phyloP scores from a whole-genome alignment of 2,113 vertebrate genomes.

The Neogale vison region DNA sequence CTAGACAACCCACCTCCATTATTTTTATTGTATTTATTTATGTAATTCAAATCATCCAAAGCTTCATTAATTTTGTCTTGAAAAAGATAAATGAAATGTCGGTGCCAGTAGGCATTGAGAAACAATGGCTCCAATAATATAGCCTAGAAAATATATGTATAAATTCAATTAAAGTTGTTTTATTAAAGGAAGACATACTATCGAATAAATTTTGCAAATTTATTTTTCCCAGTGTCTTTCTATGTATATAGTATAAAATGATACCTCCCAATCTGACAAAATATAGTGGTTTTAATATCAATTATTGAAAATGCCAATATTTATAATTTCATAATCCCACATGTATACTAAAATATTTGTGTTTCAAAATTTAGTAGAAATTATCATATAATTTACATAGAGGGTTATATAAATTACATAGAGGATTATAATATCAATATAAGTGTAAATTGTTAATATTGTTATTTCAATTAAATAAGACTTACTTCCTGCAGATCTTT shows the following conservation, averaged over 20 bases:
- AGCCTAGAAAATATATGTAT: conserved; percentile 77
- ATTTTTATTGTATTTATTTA: conserved; percentile 84
- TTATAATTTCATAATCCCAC: conserved; percentile 8
- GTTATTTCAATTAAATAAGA: conserved; percentile 50
- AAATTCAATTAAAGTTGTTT: conserved; percentile 49
- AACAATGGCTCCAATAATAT: conserved; percentile 84
- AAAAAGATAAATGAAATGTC: conserved; percentile 87
- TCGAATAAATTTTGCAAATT: conserved; percentile 35
- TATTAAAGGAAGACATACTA: not conserved
- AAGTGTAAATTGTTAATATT: not conserved
- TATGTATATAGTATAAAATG: not conserved
- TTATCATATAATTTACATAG: not conserved
- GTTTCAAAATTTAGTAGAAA: not conserved
- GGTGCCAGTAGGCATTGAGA: conserved; percentile 87
- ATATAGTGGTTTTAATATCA: not conserved
- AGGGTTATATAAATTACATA: not conserved
- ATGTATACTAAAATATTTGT: not conserved
- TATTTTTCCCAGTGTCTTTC: not conserved
- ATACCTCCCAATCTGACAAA: not conserved
- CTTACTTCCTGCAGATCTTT: conserved; percentile 86
- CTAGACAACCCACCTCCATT: conserved; percentile 80
- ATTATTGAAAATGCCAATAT: conserved; percentile 16
- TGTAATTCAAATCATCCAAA: conserved; percentile 86
- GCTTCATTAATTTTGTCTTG: conserved; percentile 83
- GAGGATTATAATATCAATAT: not conserved